Evolutionary conservation across 2,888 invertebrate species (phyloP), one percentile per base, ranked within the genome.

Genomic region (Synergus itoensis): DNA sequence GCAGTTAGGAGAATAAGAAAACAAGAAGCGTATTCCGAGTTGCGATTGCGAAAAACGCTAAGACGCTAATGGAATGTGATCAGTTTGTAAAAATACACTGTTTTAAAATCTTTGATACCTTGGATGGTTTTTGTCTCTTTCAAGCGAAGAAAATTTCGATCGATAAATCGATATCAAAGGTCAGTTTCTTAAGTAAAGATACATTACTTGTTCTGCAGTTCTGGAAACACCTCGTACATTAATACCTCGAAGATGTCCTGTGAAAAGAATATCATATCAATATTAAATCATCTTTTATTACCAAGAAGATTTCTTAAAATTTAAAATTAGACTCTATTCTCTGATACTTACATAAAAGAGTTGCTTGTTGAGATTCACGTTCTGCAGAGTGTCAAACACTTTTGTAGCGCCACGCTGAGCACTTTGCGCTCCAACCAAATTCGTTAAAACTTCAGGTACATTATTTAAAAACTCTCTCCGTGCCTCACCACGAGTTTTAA

Each of bases 351-450:
- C 98, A 93, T 98, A 98, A 93, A 98, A 96, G 64, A 98, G 93
- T 89, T 98, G 98, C 90, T 98, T 98, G 92, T 98, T 98, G 89
- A 97, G 95, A 88, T 95, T 95, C 82, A 95, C 95, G 92, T 97
- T 95, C 92, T 98, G 98, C 84, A 98, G 93, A 76, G 96, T 96
- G 90, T 97, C 96, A 92, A 98, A 98, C 80, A 98, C 95, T 92
- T 98, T 98, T 84, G 95, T 95, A 0, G 97, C 96, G 67, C 98
- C 98, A 84, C 96, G 94, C 85, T 96, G 95, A 43, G 97, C 96
- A 77, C 97, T 96, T 91, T 96, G 96, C 79, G 96, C 96, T 36
- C 98, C 98, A 77, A 98, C 96, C 79, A 98, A 93, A 89, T 96
- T 97, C 82, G 95, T 95, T 84, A 98, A 93, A 85, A 97, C 95